Evolutionary conservation across 1,140 invertebrate species (phyloP).

Genomic region (Polyergus mexicanus): DNA sequence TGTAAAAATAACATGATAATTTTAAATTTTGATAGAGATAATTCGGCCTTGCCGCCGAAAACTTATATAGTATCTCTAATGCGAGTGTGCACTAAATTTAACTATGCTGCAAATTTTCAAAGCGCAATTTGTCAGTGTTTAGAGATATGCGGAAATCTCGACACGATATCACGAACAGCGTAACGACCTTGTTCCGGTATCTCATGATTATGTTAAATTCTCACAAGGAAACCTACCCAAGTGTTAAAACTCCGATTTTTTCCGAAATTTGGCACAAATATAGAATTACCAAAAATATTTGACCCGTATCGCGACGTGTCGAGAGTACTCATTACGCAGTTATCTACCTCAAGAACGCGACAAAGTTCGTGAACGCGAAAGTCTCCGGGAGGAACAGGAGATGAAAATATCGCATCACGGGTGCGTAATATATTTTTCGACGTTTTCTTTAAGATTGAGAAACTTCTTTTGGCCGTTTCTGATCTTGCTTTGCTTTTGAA

Average conservation of each 20-base stretch:
- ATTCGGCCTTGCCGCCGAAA: neutral
- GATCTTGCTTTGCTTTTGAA: neutral
- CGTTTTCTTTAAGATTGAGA: neutral
- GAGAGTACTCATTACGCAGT: conserved; percentile 49
- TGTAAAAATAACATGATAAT: neutral
- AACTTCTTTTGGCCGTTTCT: neutral
- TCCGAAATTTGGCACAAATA: too few relatives aligned
- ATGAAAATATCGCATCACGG: conserved; percentile 33
- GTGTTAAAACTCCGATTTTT: too few relatives aligned
- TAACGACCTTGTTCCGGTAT: conserved; percentile 33
- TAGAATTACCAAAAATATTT: too few relatives aligned
- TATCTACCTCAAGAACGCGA: conserved; percentile 50
- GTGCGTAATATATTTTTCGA: neutral
- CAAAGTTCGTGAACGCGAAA: conserved; percentile 22
- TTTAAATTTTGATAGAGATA: neutral
- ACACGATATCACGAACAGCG: conserved; percentile 5
- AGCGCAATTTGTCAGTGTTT: conserved; percentile 44
- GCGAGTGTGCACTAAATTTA: conserved; percentile 19
- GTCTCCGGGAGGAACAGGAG: neutral
- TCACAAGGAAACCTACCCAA: too few relatives aligned
- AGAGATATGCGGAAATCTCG: conserved; percentile 42
- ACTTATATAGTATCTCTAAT: neutral
- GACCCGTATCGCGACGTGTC: conserved; percentile 29
- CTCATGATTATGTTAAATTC: conserved; percentile 50
- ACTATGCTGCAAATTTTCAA: conserved; percentile 35